A percentile compares a stretch with the other conserved stretches of the same genome.
These are phyloP conservation scores for Brachypteracias leptosomus DNA, from an alignment of 2,113 vertebrate genomes.

Conservation along the genomic window DNA sequence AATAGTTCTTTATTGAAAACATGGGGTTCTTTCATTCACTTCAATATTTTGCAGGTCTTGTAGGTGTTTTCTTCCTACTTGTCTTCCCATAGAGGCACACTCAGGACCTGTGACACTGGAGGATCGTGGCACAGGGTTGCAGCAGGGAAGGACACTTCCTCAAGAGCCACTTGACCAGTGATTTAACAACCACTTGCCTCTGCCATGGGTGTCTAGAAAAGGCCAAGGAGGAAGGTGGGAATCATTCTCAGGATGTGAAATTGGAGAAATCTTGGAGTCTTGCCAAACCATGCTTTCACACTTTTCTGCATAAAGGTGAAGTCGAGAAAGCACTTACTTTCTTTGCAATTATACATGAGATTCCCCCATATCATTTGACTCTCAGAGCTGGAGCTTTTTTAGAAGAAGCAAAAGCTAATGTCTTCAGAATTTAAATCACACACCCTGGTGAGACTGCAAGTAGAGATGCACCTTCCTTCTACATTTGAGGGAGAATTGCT, in stretches of 20 bases:
- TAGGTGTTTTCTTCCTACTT: neutral
- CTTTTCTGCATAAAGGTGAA: neutral
- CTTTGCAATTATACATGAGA: neutral
- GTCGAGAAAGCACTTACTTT: neutral
- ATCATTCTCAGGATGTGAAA: neutral
- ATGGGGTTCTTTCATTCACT: neutral
- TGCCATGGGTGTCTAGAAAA: neutral
- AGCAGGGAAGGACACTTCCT: neutral
- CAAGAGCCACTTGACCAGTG: neutral
- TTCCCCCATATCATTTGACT: neutral
- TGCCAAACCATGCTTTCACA: neutral
- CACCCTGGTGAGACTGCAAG: neutral
- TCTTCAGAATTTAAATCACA: neutral
- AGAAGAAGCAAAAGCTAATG: neutral
- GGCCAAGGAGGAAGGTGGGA: neutral
- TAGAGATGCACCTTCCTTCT: neutral
- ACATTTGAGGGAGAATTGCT: neutral
- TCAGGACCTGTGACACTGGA: fast-evolving
- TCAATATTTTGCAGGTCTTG: neutral
- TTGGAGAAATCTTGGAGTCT: neutral
- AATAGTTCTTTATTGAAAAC: neutral
- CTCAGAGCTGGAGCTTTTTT: neutral
- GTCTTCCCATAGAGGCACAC: neutral
- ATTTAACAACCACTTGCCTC: neutral
- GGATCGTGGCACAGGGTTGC: fast-evolving